Evolutionary conservation across 2,888 invertebrate species (phyloP).

Genomic region (Eristalis tenax): DNA sequence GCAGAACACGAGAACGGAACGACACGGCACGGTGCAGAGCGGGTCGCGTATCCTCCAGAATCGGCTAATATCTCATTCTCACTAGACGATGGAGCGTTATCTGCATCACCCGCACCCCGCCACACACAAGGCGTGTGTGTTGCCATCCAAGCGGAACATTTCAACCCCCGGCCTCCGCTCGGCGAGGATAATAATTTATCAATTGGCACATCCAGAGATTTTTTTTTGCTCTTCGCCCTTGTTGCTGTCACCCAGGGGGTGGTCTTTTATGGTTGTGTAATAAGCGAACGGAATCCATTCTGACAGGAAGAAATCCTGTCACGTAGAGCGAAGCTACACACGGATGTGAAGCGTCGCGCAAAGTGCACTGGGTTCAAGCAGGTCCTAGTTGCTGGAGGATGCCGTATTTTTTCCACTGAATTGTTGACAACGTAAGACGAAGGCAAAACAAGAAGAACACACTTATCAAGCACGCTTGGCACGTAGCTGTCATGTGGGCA

Average conservation of each 20-base stretch:
- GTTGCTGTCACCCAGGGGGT: conserved; percentile 39
- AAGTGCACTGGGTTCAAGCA: conserved; percentile 38
- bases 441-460: conserved; percentile 1
- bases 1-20: conserved; percentile 12
- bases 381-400: conserved; percentile 16
- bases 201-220: conserved; percentile 66
- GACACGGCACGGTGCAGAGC: conserved; percentile 42
- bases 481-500: conserved; percentile 62
- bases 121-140: conserved; percentile 26
- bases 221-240: conserved; percentile 14
- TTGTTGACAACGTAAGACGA: conserved; percentile 49
- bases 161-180: conserved; percentile 38
- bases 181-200: conserved; percentile 70
- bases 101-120: conserved; percentile 41
- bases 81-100: conserved; percentile 55
- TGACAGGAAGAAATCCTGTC: conserved; percentile 70
- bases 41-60: conserved; percentile 61
- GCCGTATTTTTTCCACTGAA: conserved; percentile 50
- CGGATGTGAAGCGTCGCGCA: background rate
- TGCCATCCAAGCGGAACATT: conserved; percentile 46
- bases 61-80: conserved; percentile 65
- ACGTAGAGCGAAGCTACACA: conserved; percentile 51
- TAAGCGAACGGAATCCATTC: conserved; percentile 64
- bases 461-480: conserved; percentile 59
- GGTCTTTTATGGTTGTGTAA: conserved; percentile 64